Base-by-base conservation (phyloP, 2,113 vertebrate species). In the Mesitornis unicolor region DNA sequence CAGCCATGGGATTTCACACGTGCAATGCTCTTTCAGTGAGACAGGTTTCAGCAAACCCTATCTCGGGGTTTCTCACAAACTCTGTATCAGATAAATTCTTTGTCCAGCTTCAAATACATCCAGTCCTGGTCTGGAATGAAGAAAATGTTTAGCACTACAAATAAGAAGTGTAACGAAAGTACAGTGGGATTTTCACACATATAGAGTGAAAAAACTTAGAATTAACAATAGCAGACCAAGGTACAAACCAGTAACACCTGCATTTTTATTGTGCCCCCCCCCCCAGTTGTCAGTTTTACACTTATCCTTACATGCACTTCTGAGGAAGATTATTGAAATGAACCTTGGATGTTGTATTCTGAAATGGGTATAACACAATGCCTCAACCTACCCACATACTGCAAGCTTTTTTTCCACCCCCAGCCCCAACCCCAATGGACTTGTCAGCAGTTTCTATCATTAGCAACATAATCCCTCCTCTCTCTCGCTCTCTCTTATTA, bases 391-490 rank as follows among this genome's bases (percentile, higher is more conserved):
- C 68, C 88, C 75, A 42, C 68, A 47, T 24, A 59, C 53, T 76
- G 74, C 89, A 88, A 87, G 88, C 21, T 74, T 93, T 91, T 71
- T 74, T 94, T 73, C 64, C 45, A 38, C 11, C 38, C 63, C 73
- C 81, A 90, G 28, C 91, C 93, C 51, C 76, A 87, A 81, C 80
- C 95, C 92, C 96, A 93, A 33, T 51, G 90, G 96, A 94, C 92
- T 95, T 94, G 93, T 97, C 97, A 97, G 95, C 93, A 94, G 91
- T 96, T 97, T 97, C 96, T 93, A 95, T 97, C 95, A 96, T 95
- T 97, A 97, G 97, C 97, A 96, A 90, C 93, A 96, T 94, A 97
- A 97, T 96, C 96, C 94, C 95, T 92, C 73, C 69, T 89, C 93
- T 97, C 84, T 94, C 81, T 59, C 0, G 5, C 89, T 97, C 93